Conservation (phyloP, 35 echinoderm and acorn worm genomes). For the Chiridota heheva region DNA sequence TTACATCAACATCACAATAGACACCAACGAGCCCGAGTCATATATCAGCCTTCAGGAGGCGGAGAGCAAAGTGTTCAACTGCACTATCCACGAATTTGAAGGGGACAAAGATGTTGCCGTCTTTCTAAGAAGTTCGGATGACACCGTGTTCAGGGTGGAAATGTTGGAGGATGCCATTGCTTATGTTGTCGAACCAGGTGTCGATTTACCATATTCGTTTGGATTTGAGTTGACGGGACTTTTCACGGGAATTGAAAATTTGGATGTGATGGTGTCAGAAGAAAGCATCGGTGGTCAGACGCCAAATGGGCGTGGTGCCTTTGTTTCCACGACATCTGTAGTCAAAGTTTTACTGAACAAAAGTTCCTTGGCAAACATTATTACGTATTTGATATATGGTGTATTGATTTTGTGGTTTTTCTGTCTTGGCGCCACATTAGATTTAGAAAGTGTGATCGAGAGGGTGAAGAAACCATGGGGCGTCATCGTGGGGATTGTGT, state of each 20-base stretch:
- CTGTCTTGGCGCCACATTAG: neutral
- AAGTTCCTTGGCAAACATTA: neutral
- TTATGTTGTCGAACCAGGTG: conserved; percentile 9
- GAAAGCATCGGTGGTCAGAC: conserved; percentile 6
- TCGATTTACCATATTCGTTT: neutral
- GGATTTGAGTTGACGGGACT: neutral
- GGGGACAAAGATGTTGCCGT: neutral
- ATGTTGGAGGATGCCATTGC: neutral
- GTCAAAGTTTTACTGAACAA: conserved; percentile 10
- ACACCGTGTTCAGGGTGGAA: conserved; percentile 2
- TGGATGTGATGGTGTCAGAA: conserved; percentile 13
- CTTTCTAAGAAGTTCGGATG: conserved; percentile 8
- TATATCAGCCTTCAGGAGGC: no score
- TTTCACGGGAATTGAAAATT: conserved; percentile 6
- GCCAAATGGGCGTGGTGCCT: neutral
- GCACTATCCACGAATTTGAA: neutral
- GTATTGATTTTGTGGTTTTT: conserved; percentile 23
- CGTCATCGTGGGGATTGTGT: conserved; percentile 27
- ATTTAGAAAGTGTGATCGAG: conserved; percentile 1
- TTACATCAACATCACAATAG: no score
- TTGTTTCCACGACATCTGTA: neutral
- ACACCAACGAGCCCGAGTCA: no score
- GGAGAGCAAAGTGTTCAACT: no score
- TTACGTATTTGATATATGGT: neutral
- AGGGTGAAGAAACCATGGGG: conserved; percentile 29